Base-by-base conservation (phyloP, 2,797 vertebrate species). In the Gobio occitaniae region DNA sequence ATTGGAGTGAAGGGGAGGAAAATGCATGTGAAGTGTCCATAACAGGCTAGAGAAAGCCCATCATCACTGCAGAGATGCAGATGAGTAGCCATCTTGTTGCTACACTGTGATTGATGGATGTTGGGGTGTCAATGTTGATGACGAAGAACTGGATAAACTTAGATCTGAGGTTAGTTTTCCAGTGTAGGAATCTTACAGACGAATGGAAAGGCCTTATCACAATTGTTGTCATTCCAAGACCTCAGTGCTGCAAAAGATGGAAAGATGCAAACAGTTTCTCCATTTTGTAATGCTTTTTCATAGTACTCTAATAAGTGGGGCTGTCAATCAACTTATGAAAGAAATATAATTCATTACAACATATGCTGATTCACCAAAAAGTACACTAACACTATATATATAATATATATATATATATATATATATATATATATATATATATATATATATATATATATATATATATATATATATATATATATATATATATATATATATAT, bases 221-320 rank as follows among this genome's bases (percentile, higher is more conserved):
- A 96, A 89, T 93, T 91, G n/a, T 96, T 96, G 89, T 96, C 95
- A 0, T 96, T 96, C 96, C 96, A 96, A 56, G 96, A 97, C 84
- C 96, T 94, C 83, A 96, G 92, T 0, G 95, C 96, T 96, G 89
- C 16, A 83, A 87, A 56, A 83, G 21, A 86, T 21, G 17, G 2
- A 84, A 68, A 77, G 12, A 77, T 54, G n/a, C 56, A 47, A 63
- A 63, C 52, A 41, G 36, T 77, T 77, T 25, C 80, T 71, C 32
- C 52, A 52, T 44, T 69, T 71, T 38, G 36, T 36, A 32, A 78
- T 32, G 32, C 16, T 9, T 41, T 78, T 41, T 54, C 41, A 69
- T 74, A 2, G 50, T 29, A 41, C 19, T 41, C 63, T 63, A 47
- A 47, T 61, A 44, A 59, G 21, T 78, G 21, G 38, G 36, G 13